Conservation (phyloP, 2,113 vertebrate species). For the Agapornis roseicollis region DNA sequence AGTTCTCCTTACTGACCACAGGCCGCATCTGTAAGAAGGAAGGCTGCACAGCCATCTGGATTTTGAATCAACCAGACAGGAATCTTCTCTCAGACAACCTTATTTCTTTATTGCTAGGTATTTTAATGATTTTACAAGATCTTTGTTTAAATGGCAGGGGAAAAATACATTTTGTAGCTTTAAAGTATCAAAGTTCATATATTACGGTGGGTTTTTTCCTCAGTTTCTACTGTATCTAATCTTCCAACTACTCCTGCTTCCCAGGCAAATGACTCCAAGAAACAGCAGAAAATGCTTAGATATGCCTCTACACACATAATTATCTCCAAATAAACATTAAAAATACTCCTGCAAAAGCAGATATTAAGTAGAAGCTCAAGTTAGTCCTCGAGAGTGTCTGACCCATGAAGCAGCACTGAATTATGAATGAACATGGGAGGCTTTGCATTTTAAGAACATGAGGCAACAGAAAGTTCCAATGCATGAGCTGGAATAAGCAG, state of each 20-base stretch:
- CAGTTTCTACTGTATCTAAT: neutral
- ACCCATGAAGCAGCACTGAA: conserved; percentile 10
- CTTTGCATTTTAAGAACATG: conserved; percentile 21
- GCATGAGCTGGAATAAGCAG: neutral
- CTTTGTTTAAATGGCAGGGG: neutral
- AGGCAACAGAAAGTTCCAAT: neutral
- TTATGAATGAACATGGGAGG: neutral
- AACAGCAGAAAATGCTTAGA: neutral
- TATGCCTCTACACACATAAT: neutral
- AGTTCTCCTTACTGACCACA: neutral
- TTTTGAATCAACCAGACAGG: neutral
- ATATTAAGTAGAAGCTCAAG: neutral
- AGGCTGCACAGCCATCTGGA: neutral
- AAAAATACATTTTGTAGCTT: neutral
- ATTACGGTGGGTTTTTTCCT: neutral
- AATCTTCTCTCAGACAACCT: neutral
- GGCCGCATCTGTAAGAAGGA: neutral
- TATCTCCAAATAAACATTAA: conserved; percentile 37
- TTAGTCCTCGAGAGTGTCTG: conserved; percentile 20
- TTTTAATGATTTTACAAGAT: conserved; percentile 14
- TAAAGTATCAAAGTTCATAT: neutral
- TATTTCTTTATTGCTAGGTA: neutral
- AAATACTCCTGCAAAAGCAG: conserved; percentile 8
- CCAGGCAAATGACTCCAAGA: neutral
- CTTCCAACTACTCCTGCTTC: neutral